phyloP scores from a whole-genome alignment of 2,797 vertebrate genomes.

The Taenioides sp. region DNA sequence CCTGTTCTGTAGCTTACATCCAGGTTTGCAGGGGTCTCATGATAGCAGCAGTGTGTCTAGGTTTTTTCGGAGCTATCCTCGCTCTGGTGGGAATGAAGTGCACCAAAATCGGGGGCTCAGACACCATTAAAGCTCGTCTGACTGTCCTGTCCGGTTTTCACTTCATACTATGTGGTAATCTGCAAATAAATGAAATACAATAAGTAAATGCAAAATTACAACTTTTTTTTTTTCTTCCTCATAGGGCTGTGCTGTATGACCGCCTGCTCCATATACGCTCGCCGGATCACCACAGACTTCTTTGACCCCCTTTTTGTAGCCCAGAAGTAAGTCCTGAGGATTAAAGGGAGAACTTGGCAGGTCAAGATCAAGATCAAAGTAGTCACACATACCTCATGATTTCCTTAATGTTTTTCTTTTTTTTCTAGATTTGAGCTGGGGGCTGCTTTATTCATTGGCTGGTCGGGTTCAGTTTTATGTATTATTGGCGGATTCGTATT shows the following conservation, averaged over 20 bases:
- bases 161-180: constrained; percentile 90
- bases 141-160: constrained; percentile 85
- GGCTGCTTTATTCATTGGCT: constrained; percentile 83
- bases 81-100: constrained; percentile 96
- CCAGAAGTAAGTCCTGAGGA: constrained; percentile 87
- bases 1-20: constrained; percentile 87
- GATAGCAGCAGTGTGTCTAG: constrained; percentile 89
- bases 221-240: constrained; percentile 10
- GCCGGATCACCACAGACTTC: constrained; percentile 95
- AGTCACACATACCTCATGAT: neutral
- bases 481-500: constrained; percentile 78
- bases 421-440: constrained; percentile 80
- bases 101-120: constrained; percentile 91
- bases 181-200: neutral
- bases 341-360: neutral
- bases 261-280: constrained; percentile 93
- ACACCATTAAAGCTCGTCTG: constrained; percentile 88
- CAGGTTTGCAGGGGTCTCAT: constrained; percentile 94
- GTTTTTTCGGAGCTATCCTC: constrained; percentile 87
- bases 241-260: constrained; percentile 90
- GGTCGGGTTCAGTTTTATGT: constrained; percentile 80
- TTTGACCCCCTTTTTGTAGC: constrained; percentile 92
- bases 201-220: neutral
- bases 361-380: constrained; percentile 19
- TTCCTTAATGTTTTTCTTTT: neutral